A percentile compares a stretch with the other conserved stretches of the same genome.
Conservation (phyloP, 2,797 vertebrate species). For the Phataginus tricuspis region DNA sequence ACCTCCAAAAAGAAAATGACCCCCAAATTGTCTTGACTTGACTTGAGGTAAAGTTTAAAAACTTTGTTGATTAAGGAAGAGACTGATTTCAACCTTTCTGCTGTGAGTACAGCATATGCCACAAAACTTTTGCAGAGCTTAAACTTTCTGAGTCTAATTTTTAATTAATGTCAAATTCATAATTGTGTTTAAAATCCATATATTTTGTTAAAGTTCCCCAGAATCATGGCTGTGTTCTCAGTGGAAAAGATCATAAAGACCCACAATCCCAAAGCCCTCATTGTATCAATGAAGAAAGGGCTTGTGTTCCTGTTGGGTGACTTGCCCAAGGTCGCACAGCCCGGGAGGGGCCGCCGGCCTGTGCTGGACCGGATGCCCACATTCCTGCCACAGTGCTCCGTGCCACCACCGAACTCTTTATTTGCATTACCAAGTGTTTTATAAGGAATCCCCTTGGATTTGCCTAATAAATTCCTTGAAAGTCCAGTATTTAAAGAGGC, state of each 20-base stretch:
- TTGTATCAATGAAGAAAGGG: not conserved
- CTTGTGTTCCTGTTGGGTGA: not conserved
- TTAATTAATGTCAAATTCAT: conserved; percentile 35
- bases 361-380: not conserved
- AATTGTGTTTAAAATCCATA: conserved; percentile 17
- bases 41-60: conserved; percentile 54
- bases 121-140: conserved; percentile 70
- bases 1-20: not conserved
- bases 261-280: not conserved
- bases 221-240: not conserved
- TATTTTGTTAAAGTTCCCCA: not conserved
- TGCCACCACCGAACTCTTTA: conserved; percentile 66
- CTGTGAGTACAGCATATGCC: not conserved
- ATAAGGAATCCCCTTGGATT: conserved; percentile 87
- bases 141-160: conserved; percentile 75
- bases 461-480: conserved; percentile 85
- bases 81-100: conserved; percentile 4
- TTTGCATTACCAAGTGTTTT: conserved; percentile 89
- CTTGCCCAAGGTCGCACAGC: not conserved
- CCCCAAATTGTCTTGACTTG: conserved; percentile 48
- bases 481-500: conserved; percentile 86
- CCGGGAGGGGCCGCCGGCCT: not conserved
- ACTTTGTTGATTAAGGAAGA: not conserved
- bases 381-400: conserved; percentile 66
- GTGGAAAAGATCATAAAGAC: not conserved